These are phyloP conservation scores for Siniperca knerii DNA, from an alignment of 2,113 vertebrate genomes.

Conservation along the genomic window DNA sequence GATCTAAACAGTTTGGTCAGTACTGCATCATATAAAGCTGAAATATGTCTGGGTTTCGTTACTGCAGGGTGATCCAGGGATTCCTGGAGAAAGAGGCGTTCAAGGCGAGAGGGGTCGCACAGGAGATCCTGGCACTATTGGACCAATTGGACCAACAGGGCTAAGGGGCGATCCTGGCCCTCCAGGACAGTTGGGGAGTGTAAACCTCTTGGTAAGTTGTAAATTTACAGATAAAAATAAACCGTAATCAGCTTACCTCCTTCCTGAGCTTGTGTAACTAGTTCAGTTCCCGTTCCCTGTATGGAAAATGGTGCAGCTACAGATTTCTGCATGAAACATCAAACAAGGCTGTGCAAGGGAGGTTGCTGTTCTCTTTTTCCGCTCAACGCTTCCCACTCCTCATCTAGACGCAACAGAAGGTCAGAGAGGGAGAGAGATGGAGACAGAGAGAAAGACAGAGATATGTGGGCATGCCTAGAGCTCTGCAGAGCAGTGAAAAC, in stretches of 20 bases:
- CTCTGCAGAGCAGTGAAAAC: conserved; percentile 70
- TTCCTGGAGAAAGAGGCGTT: conserved; percentile 92
- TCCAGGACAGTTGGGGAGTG: conserved; percentile 82
- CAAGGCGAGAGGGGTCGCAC: conserved; percentile 92
- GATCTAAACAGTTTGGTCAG: neutral
- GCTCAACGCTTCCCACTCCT: conserved; percentile 70
- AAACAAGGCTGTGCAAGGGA: conserved; percentile 65
- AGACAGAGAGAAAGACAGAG: conserved; percentile 67
- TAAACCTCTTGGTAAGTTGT: conserved; percentile 82
- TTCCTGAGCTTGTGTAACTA: conserved; percentile 49
- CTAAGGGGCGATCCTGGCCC: conserved; percentile 89
- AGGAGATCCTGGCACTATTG: conserved; percentile 87
- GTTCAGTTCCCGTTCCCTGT: conserved; percentile 36
- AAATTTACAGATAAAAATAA: neutral
- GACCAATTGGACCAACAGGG: conserved; percentile 84
- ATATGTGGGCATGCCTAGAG: conserved; percentile 67
- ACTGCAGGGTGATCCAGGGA: conserved; percentile 93
- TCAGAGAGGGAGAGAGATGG: conserved; percentile 66
- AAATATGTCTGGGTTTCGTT: conserved; percentile 16
- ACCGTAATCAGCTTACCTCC: conserved; percentile 6
- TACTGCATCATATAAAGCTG: neutral
- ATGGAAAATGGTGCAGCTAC: conserved; percentile 45
- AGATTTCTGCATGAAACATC: conserved; percentile 70
- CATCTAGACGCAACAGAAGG: conserved; percentile 69
- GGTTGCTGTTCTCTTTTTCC: conserved; percentile 66